Base-by-base conservation (phyloP, 2,797 vertebrate species). In the Taeniopygia guttata region DNA sequence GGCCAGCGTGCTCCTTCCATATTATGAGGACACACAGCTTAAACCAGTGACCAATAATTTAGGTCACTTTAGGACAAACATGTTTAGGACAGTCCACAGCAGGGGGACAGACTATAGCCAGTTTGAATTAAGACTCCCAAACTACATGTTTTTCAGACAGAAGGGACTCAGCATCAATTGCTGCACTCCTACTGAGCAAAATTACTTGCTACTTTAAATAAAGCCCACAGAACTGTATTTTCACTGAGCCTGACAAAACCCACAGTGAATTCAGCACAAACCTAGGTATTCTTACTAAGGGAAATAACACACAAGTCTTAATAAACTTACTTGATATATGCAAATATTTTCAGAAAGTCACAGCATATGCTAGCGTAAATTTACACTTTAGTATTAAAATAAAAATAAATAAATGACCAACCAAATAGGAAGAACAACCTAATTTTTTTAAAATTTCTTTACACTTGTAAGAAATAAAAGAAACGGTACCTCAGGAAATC, bases 181-280 rank as follows among this genome's bases (percentile, higher is more conserved):
- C 54, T 91, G 56, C 19, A 45, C 34, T 89, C 89, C 91, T 81
- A 91, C 87, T 72, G 87, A 93, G 91, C 7, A 90, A 92, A 92
- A 95, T 94, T 79, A 87, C 68, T 95, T 78, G 64, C 34, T 91
- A 78, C 62, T 91, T 72, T 87, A 92, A 96, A 94, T 93, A 85
- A 72, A 92, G 73, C 58, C 66, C 79, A 91, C 38, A 79, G 58
- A 88, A 84, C 10, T 52, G n/a, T n/a, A 64, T 68, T 89, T 93
- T 86, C 62, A 85, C 55, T 84, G 59, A 84, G 60, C n/a, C 51
- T 92, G 66, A 87, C 40, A 77, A 80, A 94, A 64, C 2, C 29
- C 40, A 68, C 60, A 62, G 58, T 45, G 43, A 92, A 78, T 82
- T 81, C 64, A 75, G 55, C 70, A 64, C 42, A 84, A 63, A 58